Percentiles rank a stretch among this genome's conserved stretches.
These are phyloP conservation scores for Calameuta idolon DNA, from an alignment of 2,888 invertebrate species.

Conservation along the genomic window DNA sequence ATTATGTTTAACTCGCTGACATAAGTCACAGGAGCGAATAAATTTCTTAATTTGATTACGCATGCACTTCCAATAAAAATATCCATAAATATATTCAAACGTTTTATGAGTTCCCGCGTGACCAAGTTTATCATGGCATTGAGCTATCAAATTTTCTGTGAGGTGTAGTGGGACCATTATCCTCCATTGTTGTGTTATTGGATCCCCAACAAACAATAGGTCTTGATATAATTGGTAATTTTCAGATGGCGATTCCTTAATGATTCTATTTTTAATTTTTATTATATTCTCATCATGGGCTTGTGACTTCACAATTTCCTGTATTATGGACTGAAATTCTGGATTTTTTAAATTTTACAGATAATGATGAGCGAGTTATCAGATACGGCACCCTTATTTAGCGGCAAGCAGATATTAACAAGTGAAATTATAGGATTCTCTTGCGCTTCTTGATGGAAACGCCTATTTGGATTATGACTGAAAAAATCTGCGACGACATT, in stretches of 20 bases:
- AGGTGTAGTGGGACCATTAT: conserved; percentile 9
- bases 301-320: no score
- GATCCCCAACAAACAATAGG: no score
- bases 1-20: conserved; percentile 27
- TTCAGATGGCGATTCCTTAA: no score
- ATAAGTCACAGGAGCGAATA: conserved; percentile 28
- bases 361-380: no score
- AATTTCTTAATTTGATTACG: conserved; percentile 12
- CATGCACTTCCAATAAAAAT: conserved; percentile 22
- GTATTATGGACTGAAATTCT: no score
- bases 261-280: no score
- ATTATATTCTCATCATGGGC: no score
- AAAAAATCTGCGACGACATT: conserved; percentile 24
- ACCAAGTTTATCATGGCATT: conserved; percentile 20
- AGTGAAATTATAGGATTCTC: background rate
- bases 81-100: conserved; percentile 10
- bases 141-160: background rate
- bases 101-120: conserved; percentile 25
- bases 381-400: no score
- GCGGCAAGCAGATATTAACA: no score
- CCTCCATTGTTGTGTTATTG: conserved; percentile 7
- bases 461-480: conserved; percentile 18
- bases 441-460: background rate
- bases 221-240: no score
- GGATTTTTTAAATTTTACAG: no score